Percentiles rank a stretch among this genome's conserved stretches.
Evolutionary conservation across 2,113 vertebrate genomes (phyloP).

Genomic region (Bubalus kerabau): DNA sequence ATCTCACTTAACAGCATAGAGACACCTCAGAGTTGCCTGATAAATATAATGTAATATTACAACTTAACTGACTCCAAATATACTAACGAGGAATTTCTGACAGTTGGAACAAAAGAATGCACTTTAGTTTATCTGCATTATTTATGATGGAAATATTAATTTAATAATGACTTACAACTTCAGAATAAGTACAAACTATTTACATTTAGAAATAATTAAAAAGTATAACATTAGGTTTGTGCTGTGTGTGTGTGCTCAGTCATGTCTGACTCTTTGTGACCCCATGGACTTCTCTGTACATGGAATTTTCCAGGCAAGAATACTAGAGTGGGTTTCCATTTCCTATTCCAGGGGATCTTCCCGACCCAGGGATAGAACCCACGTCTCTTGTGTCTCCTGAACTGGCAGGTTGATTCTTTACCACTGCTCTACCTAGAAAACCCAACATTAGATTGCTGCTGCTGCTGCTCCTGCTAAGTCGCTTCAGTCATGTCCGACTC

Average conservation of each 20-base stretch:
- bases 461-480: too few species aligned
- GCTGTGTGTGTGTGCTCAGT: not conserved
- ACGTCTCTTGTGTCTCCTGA: not conserved
- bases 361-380: not conserved
- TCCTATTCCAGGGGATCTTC: not conserved
- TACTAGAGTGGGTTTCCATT: not conserved
- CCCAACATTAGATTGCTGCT: not conserved
- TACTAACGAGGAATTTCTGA: not conserved
- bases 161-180: not conserved
- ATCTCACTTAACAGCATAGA: not conserved
- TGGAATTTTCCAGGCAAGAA: not conserved
- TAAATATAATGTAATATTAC: not conserved
- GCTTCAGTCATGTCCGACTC: too few species aligned
- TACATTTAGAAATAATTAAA: constrained; percentile 26
- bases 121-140: not conserved
- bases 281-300: not conserved
- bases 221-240: not conserved
- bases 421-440: not conserved
- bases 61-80: not conserved
- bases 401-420: not conserved
- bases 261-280: not conserved
- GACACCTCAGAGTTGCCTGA: not conserved
- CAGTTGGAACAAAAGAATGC: not conserved
- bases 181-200: not conserved
- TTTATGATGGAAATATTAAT: not conserved